Evolutionary conservation across 2,113 vertebrate genomes (phyloP).

Genomic region (Barnardius zonarius): DNA sequence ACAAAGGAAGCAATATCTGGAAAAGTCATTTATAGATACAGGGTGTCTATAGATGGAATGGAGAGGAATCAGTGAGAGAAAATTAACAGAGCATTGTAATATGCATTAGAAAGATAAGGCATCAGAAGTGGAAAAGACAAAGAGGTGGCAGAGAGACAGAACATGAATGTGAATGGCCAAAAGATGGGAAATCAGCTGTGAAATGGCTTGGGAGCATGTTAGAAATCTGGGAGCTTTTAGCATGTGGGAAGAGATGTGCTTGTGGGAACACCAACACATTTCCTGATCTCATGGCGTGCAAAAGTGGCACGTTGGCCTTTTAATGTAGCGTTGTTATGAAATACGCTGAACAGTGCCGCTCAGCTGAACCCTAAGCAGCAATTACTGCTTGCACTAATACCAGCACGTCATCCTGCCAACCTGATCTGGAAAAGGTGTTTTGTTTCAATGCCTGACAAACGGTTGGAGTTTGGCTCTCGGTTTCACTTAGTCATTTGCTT

Average conservation of each 20-base stretch:
- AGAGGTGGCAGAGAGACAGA: neutral
- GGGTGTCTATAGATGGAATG: rapidly evolving
- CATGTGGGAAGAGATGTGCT: neutral
- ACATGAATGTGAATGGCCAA: neutral
- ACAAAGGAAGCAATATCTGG: neutral
- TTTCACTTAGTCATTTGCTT: neutral
- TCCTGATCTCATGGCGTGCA: neutral
- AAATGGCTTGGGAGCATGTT: neutral
- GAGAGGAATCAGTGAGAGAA: neutral
- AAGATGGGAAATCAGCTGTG: neutral
- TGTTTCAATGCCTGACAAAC: neutral
- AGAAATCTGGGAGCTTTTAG: neutral
- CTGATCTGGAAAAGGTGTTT: neutral
- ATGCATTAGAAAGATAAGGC: neutral
- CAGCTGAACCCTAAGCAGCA: neutral
- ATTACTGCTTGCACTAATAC: neutral
- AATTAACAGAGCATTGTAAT: neutral
- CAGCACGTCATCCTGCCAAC: neutral
- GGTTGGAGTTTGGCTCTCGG: neutral
- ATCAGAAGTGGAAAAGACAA: neutral
- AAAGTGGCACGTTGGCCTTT: neutral
- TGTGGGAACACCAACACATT: neutral
- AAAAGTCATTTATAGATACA: neutral
- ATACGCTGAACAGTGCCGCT: neutral
- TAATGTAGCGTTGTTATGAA: neutral